phyloP scores from a whole-genome alignment of 35 echinoderm and acorn worm species.

The Stichopus chloronotus region DNA sequence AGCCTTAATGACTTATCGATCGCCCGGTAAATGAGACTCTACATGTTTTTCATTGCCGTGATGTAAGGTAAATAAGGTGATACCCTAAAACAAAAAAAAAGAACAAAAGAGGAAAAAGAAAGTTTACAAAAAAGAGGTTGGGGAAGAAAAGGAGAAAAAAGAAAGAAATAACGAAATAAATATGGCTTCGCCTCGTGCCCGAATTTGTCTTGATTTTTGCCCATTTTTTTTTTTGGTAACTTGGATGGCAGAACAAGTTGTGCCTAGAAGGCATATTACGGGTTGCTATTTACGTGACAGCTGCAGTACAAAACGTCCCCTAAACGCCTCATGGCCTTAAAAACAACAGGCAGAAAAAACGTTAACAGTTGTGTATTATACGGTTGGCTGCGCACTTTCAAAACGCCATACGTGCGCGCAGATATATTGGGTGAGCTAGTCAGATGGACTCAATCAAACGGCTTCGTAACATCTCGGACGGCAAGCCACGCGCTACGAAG shows the following conservation, averaged over 20 bases:
- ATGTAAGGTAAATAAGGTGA: conserved; percentile 25
- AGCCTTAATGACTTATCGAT: conserved; percentile 56
- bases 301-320: conserved; percentile 57
- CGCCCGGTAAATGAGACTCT: conserved; percentile 10
- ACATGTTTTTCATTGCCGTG: background rate
- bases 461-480: conserved; percentile 31
- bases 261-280: conserved; percentile 52
- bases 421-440: background rate
- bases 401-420: conserved; percentile 58
- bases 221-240: background rate
- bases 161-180: background rate
- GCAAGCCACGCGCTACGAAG: conserved; percentile 47
- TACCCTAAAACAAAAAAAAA: background rate
- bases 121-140: too few species aligned
- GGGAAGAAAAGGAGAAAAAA: too few species aligned
- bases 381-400: conserved; percentile 45
- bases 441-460: background rate
- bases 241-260: background rate
- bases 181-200: conserved; percentile 1
- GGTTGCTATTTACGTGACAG: conserved; percentile 59
- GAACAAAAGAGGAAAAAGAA: background rate
- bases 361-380: conserved; percentile 67
- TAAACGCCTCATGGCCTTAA: conserved; percentile 43
- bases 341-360: conserved; percentile 55
- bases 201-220: background rate